Percentiles rank a stretch among this genome's conserved stretches.
phyloP scores from a whole-genome alignment of 2,888 invertebrate genomes.

The Tipula unca region DNA sequence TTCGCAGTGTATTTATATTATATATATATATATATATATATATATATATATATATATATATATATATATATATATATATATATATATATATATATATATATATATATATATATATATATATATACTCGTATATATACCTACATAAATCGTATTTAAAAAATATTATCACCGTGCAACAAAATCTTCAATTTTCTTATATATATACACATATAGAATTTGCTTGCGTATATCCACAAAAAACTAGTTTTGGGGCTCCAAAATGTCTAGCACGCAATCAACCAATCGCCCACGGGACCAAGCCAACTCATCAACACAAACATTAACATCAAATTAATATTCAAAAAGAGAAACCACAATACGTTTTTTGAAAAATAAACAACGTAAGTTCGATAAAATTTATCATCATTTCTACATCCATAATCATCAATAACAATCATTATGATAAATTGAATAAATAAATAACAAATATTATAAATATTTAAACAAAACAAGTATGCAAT shows the following conservation, averaged over 20 bases:
- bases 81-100: not conserved
- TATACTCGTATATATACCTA: not conserved
- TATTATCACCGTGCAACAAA: not conserved
- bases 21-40: too few relatives aligned
- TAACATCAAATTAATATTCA: not conserved
- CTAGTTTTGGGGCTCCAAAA: not conserved
- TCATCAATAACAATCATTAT: constrained; percentile 14
- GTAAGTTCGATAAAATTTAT: constrained; percentile 8
- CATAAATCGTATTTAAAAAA: not conserved
- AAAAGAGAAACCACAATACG: not conserved
- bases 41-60: not conserved
- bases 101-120: too few relatives aligned
- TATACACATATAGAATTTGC: too few relatives aligned
- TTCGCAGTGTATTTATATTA: not conserved
- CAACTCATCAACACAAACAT: not conserved
- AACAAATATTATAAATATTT: constrained; percentile 3
- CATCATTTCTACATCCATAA: constrained; percentile 8
- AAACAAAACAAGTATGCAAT: constrained; percentile 14
- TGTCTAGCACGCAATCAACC: not conserved
- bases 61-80: too few relatives aligned
- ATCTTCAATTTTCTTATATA: not conserved
- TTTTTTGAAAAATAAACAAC: not conserved
- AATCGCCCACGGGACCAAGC: constrained; percentile 8
- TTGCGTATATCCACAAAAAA: not conserved
- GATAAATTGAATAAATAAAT: constrained; percentile 8